Base-by-base conservation (phyloP, 2,797 vertebrate species). In the Australoheros facetus region DNA sequence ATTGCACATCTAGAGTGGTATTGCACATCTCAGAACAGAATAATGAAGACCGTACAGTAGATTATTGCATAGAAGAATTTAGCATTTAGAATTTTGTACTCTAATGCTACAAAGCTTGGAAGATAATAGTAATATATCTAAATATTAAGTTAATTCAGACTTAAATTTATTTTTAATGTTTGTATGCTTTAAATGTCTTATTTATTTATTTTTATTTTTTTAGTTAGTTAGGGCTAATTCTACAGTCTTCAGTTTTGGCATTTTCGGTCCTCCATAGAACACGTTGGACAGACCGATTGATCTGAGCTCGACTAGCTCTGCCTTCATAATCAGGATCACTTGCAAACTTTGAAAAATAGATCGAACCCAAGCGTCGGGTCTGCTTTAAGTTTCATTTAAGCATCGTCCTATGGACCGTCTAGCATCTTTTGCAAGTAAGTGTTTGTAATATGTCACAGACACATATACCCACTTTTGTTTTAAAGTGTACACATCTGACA, bases 371-470 rank as follows among this genome's bases (percentile, higher is more conserved):
- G 37, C 32, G 75, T 58, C 56, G 4, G 51, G 30, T 80, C 59
- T 60, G 37, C 3, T 7, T 3, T 64, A 70, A 71, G 30, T 60
- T 58, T 75, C 53, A 23, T 71, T 78, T 82, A 69, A 85, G 74
- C 16, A 4, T 19, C 17, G 4, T 60, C 34, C n/a, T 4, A 96
- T 96, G 96, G 95, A 96, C 21, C 93, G 94, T 1, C 75, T 96
- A 8, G 84, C 94, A 4, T 93, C 95, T 42, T 95, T 95, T 89
- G 93, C 94, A 78, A 95, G 96, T 96, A 92, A 92, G 95, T 94
- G 28, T 53, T 1, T 11, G 14, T 4, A 10, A 2, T 32, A 13
- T 28, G 5, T 23, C 1, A 5, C 1, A 13, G 2, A 26, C 14
- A 23, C 14, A 23, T 32, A 3, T 17, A 34, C 5, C 2, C 1